Percentiles rank a stretch among this genome's conserved stretches.
These are phyloP conservation scores for Yponomeuta evonymella DNA, from an alignment of 2,888 invertebrate genomes.

Conservation along the genomic window DNA sequence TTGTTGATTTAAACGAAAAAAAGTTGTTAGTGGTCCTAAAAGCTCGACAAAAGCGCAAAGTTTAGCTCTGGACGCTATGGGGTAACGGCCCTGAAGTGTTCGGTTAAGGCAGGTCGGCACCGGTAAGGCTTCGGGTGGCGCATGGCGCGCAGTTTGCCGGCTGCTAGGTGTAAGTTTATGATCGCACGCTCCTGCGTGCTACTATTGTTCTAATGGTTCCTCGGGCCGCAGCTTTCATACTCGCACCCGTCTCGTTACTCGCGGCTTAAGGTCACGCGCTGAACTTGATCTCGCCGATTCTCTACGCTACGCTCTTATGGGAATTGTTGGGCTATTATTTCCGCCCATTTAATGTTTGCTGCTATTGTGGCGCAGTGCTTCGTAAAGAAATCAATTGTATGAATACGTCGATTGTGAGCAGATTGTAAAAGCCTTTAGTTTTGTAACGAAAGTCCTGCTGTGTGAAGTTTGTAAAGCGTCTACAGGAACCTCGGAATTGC, in stretches of 20 bases:
- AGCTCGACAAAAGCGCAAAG: not conserved
- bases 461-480: not conserved
- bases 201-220: conserved; percentile 67
- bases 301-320: conserved; percentile 45
- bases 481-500: not conserved
- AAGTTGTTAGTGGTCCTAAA: not conserved
- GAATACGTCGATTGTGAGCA: not conserved
- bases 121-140: not conserved
- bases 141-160: conserved; percentile 6
- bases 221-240: conserved; percentile 36
- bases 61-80: not conserved
- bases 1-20: conserved; percentile 2
- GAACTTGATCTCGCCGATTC: conserved; percentile 57
- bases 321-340: conserved; percentile 40
- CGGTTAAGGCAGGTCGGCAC: conserved; percentile 3
- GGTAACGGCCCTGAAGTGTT: not conserved
- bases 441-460: not conserved
- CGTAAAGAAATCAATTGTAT: conserved; percentile 1
- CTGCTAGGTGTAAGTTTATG: conserved; percentile 21
- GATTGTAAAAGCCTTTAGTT: not conserved
- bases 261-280: conserved; percentile 53
- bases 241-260: conserved; percentile 50
- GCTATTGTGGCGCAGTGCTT: not conserved
- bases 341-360: conserved; percentile 7
- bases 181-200: conserved; percentile 34